Base-by-base conservation (phyloP, 1,140 invertebrate species). In the Brevipalpus yothersi region DNA sequence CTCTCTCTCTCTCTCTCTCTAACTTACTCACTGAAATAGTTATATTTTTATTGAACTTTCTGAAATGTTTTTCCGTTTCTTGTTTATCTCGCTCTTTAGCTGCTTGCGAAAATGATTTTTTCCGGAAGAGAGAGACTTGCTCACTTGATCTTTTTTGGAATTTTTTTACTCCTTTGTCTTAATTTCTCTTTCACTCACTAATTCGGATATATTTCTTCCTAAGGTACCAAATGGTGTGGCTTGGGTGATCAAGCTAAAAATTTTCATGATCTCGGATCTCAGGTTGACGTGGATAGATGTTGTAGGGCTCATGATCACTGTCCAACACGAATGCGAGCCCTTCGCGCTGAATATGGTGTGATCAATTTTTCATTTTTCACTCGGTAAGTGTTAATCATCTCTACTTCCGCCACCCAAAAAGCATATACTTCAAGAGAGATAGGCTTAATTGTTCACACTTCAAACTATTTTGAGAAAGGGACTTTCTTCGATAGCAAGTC, bases 301-400 rank as follows among this genome's bases (percentile, higher is more conserved):
- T 89, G 84, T 69, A 72, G 84, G 1, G 74, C 73, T 0, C 85
- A 87, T 64, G 84, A 87, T 69, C 72, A 78, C 61, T 87, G 84
- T 66, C 61, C 63, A 2, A 62, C 58, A 23, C 49, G 63, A 45
- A 57, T 92, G 17, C 76, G 80, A 63, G 80, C 81, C 8, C 80
- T 83, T 67, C 76, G 77, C 54, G 72, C 73, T 17, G 77, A 81
- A 61, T 90, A 88, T 70, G 84, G 86, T 66, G 69, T 90, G 40
- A 81, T 77, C 7, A 91, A 91, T 70, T 79, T 82, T 66, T 83
- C 83, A 1, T 71, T 86, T 45, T 89, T 85, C 69, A 88, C 84
- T 63, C 89, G 86, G 79, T 83, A 70, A 75, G 77, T n/a, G 58
- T 58, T 43, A n/a, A 23, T 9, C 45, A 3, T 51, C 42, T 13